phyloP scores from a whole-genome alignment of 2,888 invertebrate genomes.

The Parasteatoda lunata region DNA sequence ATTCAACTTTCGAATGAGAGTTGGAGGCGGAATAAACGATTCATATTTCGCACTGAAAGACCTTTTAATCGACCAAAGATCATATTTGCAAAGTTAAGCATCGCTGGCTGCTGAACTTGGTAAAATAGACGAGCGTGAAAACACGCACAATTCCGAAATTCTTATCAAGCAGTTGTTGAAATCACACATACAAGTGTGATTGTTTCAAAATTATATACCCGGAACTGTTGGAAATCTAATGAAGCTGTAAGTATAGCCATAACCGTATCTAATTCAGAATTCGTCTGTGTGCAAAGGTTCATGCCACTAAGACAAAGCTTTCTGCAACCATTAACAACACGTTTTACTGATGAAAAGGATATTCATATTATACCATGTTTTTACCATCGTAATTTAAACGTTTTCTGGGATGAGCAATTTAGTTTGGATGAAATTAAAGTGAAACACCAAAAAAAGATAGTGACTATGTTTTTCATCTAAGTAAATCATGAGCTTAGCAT shows the following conservation, averaged over 20 bases:
- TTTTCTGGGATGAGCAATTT: slow-evolving; percentile 11
- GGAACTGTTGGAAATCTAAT: slow-evolving; percentile 41
- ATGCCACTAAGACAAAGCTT: slow-evolving; percentile 18
- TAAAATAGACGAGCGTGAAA: not conserved
- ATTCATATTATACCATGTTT: slow-evolving; percentile 35
- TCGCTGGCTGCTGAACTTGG: too few relatives aligned
- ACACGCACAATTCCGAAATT: not conserved
- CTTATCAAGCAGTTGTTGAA: slow-evolving; percentile 43
- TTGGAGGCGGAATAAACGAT: not conserved
- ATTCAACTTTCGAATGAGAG: too few relatives aligned
- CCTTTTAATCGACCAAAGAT: slow-evolving; percentile 6
- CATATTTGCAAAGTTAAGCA: not conserved
- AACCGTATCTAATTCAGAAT: slow-evolving; percentile 3
- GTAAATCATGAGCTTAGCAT: not conserved
- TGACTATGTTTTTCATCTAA: not conserved
- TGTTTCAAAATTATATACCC: slow-evolving; percentile 40
- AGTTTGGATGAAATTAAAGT: slow-evolving; percentile 50
- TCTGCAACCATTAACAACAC: slow-evolving; percentile 40
- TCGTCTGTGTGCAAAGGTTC: not conserved
- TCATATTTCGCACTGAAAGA: not conserved
- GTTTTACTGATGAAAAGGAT: slow-evolving; percentile 53
- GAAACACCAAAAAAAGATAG: slow-evolving; percentile 6
- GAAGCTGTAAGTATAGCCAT: slow-evolving; percentile 31
- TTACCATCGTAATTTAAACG: slow-evolving; percentile 51
- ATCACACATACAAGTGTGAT: slow-evolving; percentile 36